phyloP scores from a whole-genome alignment of 2,888 invertebrate genomes.

The Tanytarsus gracilentus region DNA sequence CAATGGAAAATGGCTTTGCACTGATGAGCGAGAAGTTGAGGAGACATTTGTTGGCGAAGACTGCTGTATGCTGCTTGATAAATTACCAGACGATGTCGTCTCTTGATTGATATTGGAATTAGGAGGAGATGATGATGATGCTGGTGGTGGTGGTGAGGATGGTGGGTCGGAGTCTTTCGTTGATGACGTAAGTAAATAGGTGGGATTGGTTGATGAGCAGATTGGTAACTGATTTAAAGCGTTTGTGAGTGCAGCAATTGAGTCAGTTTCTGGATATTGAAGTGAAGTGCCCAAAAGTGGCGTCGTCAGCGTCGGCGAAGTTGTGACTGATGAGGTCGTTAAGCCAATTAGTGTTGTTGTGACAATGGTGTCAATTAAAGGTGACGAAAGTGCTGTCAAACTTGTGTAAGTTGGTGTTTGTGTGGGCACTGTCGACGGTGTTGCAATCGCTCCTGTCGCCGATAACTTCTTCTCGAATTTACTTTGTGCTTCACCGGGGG shows the following conservation, averaged over 20 bases:
- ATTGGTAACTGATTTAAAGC: constrained; percentile 13
- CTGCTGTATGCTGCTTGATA: constrained; percentile 30
- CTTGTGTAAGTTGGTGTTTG: constrained; percentile 18
- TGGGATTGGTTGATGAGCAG: not conserved
- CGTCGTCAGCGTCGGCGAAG: constrained; percentile 20
- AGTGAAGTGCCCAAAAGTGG: constrained; percentile 1
- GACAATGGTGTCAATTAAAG: constrained; percentile 20
- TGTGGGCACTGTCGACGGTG: not conserved
- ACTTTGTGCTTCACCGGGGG: constrained; percentile 41
- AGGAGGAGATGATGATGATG: constrained; percentile 30
- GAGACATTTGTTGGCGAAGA: constrained; percentile 32
- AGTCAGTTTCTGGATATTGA: not conserved
- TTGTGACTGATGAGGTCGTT: constrained; percentile 20
- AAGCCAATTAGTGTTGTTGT: constrained; percentile 21
- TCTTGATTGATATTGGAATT: constrained; percentile 31
- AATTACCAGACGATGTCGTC: not conserved
- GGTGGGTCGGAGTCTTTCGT: constrained; percentile 22
- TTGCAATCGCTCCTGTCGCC: constrained; percentile 4
- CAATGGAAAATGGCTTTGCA: constrained; percentile 44
- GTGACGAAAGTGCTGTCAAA: constrained; percentile 23
- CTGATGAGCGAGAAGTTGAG: constrained; percentile 46
- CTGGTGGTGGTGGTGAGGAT: constrained; percentile 30
- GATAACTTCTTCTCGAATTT: constrained; percentile 34
- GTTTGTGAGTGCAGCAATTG: constrained; percentile 3
- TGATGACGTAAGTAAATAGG: not conserved